Evolutionary conservation across 2,888 invertebrate species (phyloP).

Genomic region (Gibbula magus): DNA sequence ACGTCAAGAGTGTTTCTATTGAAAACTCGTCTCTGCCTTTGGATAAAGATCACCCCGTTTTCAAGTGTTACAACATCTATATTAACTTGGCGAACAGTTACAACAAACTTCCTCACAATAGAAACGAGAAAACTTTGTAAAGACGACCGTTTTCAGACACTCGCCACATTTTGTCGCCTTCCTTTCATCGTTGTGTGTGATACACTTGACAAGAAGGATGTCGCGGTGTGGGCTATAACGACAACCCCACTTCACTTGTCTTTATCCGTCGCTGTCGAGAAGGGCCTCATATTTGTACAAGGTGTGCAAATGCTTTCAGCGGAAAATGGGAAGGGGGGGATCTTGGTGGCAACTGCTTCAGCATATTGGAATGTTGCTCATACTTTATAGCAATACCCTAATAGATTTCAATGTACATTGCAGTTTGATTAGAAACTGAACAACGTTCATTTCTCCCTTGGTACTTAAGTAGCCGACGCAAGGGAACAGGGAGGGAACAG

Average conservation of each 20-base stretch:
- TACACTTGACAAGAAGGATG: background rate
- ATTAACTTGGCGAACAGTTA: background rate
- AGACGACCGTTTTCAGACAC: background rate
- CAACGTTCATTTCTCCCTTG: background rate
- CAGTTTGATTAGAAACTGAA: background rate
- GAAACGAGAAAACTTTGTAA: background rate
- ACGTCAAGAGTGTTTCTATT: background rate
- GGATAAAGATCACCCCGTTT: background rate
- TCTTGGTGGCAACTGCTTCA: background rate
- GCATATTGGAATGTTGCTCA: background rate
- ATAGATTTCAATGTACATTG: conserved; percentile 7
- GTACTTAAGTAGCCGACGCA: background rate
- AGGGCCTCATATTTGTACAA: background rate
- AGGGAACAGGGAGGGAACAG: too few relatives aligned
- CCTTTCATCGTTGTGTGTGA: background rate
- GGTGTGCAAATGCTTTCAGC: background rate
- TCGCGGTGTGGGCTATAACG: background rate
- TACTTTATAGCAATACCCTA: background rate
- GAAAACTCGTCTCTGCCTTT: background rate
- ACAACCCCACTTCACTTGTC: background rate
- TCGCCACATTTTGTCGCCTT: background rate
- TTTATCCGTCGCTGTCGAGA: background rate
- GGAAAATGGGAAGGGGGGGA: too few relatives aligned
- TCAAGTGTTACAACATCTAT: background rate
- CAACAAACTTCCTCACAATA: background rate